Conservation (phyloP, 2,797 vertebrate species). For the Cichlasoma orientale region DNA sequence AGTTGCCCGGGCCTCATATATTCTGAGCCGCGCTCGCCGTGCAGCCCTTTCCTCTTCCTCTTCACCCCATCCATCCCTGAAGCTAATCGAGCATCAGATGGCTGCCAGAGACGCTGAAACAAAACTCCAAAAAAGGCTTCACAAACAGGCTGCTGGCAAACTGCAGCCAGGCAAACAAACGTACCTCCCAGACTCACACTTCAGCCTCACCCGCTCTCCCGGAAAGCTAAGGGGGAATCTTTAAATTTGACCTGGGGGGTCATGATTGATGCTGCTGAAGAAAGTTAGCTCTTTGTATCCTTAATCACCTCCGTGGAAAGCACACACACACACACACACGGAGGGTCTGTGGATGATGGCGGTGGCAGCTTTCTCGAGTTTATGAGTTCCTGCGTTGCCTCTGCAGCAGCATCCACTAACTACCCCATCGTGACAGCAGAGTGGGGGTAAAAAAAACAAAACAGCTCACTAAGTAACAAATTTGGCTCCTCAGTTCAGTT, state of each 20-base stretch:
- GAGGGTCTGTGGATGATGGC: neutral
- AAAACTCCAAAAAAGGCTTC: slow-evolving; percentile 30
- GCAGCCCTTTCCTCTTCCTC: slow-evolving; percentile 30
- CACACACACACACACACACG: neutral
- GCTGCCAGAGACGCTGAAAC: slow-evolving; percentile 64
- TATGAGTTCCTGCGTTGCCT: neutral
- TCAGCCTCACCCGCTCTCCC: slow-evolving; percentile 9
- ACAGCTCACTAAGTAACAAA: neutral
- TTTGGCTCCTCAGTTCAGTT: neutral
- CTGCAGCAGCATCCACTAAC: neutral
- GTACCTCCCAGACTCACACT: slow-evolving; percentile 13
- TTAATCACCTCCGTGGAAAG: slow-evolving; percentile 8
- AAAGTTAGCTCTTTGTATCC: slow-evolving; percentile 14
- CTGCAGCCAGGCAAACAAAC: slow-evolving; percentile 44
- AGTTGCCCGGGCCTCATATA: slow-evolving; percentile 32
- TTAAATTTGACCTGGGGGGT: slow-evolving; percentile 24
- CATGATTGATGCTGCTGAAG: neutral
- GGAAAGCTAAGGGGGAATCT: slow-evolving; percentile 15
- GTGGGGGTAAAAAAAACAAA: neutral
- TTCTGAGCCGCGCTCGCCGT: slow-evolving; percentile 3
- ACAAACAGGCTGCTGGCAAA: slow-evolving; percentile 32
- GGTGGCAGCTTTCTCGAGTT: slow-evolving; percentile 19
- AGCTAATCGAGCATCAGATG: slow-evolving; percentile 34
- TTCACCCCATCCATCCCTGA: neutral
- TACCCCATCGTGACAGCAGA: neutral